These are phyloP conservation scores for Xenops minutus DNA, from an alignment of 2,797 vertebrate genomes.

Conservation along the genomic window DNA sequence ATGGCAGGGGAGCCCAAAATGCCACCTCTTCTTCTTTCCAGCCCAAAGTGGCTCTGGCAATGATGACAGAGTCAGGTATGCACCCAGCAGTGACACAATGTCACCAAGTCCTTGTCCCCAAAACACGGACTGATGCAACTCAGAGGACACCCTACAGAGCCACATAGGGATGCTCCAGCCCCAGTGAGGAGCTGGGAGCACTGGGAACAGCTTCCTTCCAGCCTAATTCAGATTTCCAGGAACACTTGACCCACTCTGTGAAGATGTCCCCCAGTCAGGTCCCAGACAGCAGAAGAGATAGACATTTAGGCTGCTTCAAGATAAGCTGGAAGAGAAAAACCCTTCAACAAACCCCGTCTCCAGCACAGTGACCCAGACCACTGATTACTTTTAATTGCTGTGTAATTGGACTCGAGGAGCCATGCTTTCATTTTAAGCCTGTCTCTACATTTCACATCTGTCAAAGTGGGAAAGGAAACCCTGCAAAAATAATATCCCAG, in stretches of 20 bases:
- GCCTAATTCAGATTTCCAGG: not conserved
- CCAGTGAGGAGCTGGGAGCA: accelerated
- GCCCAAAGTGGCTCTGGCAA: not conserved
- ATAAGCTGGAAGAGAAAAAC: not conserved
- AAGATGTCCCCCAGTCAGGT: not conserved
- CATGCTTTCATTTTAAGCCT: not conserved
- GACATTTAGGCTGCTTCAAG: not conserved
- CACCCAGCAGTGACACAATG: accelerated
- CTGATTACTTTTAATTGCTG: slow-evolving; percentile 4
- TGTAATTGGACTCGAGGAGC: not conserved
- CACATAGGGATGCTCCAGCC: accelerated
- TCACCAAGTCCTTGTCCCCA: not conserved
- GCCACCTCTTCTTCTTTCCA: not conserved
- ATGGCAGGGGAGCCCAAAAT: not conserved
- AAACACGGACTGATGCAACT: not conserved
- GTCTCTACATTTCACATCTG: not conserved
- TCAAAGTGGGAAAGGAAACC: not conserved
- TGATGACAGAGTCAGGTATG: accelerated
- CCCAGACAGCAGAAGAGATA: not conserved
- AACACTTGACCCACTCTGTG: not conserved
- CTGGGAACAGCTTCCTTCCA: not conserved
- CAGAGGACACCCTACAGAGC: not conserved
- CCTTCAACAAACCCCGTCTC: not conserved
- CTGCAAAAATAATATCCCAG: not conserved
- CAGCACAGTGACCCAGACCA: not conserved